Evolutionary conservation across 2,888 invertebrate species (phyloP), one percentile per base, ranked within the genome.

Genomic region (Pterostichus madidus): DNA sequence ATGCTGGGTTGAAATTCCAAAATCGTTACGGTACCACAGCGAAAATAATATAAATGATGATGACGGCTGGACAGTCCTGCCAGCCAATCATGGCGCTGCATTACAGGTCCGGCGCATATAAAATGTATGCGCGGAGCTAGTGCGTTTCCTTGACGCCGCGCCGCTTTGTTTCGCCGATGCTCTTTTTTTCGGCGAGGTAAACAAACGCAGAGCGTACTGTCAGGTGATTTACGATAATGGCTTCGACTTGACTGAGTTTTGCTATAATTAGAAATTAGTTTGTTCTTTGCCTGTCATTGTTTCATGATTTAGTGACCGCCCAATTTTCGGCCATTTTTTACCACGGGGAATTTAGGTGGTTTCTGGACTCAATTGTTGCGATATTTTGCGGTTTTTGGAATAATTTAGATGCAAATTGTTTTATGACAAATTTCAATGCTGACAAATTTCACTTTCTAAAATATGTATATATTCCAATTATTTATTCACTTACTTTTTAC

Each of bases 21-120:
- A 85, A 84, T 85, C 85, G 85, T 86, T 86, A 85, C 84, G 85
- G 79, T 79, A 61, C 64, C 46, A 32, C 44, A 32, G 85, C 84
- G 84, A 85, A 85, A 85, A 85, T 85, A 85, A 85, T 84, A 86
- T 85, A 86, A 86, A 86, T 86, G 86, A 85, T 85, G 85, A 86
- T 86, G 86, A 85, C 85, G 85, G 53, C 56, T 75, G 49, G 75
- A 75, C 75, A 52, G 31, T 75, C 49, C 75, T 17, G 0, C 31
- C 35, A 32, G 52, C 75, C 75, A 75, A 75, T 75, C 75, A 75
- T 17, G 31, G 11, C 2, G 2, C 52, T 49, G 17, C 15, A 39
- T 15, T 71, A 15, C 68, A 71, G 39, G 68, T 13, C 68, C 68
- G 68, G 68, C 68, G 64, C 64, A 39, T 71, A 17, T 17, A 15